Percentiles rank a stretch among this genome's conserved stretches.
Conservation (phyloP, 2,113 vertebrate genomes). For the Campylomormyrus tamandua region DNA sequence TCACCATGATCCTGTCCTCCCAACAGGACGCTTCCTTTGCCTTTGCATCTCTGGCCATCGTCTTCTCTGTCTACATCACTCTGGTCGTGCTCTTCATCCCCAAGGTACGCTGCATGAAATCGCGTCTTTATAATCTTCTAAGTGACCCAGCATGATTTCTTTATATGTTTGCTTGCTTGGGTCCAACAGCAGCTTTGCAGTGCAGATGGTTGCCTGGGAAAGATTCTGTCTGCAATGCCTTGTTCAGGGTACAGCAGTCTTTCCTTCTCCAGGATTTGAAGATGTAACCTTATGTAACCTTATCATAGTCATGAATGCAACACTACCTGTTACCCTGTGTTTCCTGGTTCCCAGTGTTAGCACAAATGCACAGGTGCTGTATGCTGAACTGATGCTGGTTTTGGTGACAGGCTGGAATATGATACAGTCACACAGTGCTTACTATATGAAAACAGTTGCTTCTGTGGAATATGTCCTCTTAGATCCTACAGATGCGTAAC, state of each 20-base stretch:
- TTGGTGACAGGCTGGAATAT: not conserved
- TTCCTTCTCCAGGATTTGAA: not conserved
- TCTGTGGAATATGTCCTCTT: not conserved
- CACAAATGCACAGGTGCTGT: not conserved
- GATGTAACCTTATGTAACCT: not conserved
- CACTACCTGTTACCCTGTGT: not conserved
- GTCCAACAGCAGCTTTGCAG: not conserved
- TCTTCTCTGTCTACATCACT: slow-evolving; percentile 94
- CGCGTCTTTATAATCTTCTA: not conserved
- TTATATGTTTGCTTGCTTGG: not conserved
- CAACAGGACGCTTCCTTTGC: slow-evolving; percentile 93
- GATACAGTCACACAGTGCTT: not conserved
- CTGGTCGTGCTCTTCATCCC: slow-evolving; percentile 91
- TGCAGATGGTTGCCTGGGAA: not conserved
- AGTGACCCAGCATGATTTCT: not conserved
- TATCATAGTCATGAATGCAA: not conserved
- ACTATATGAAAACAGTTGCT: not conserved
- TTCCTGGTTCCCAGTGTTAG: not conserved
- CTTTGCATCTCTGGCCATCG: slow-evolving; percentile 81
- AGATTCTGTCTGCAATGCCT: not conserved
- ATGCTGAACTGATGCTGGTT: not conserved
- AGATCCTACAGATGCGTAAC: not conserved
- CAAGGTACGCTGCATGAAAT: slow-evolving; percentile 60
- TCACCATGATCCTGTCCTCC: slow-evolving; percentile 91
- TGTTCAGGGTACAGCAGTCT: not conserved